Conservation (phyloP, 2,113 vertebrate genomes). For the Pituophis catenifer region DNA sequence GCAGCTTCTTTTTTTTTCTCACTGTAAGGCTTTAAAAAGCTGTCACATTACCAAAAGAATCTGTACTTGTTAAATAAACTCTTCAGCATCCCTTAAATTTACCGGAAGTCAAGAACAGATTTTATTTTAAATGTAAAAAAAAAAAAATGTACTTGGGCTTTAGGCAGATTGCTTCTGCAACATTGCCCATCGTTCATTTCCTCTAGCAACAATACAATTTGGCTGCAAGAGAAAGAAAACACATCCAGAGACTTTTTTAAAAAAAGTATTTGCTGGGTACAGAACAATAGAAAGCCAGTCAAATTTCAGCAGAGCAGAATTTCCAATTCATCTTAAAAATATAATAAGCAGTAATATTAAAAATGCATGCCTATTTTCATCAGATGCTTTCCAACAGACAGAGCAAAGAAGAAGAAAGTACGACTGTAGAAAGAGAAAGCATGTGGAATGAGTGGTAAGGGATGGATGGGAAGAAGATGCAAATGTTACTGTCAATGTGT, state of each 20-base stretch:
- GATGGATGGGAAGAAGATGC: not conserved
- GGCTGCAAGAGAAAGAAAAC: not conserved
- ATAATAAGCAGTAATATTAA: not conserved
- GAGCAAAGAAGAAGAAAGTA: not conserved
- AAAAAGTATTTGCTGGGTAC: not conserved
- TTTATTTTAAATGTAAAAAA: not conserved
- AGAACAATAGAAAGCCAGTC: not conserved
- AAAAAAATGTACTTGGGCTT: not conserved
- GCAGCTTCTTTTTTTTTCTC: not conserved
- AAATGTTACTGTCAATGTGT: too few relatives aligned
- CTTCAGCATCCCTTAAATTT: not conserved
- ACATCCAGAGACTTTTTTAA: not conserved
- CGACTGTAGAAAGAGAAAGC: not conserved
- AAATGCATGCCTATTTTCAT: not conserved
- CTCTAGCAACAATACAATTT: not conserved
- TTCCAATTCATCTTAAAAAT: not conserved
- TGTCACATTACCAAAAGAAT: not conserved
- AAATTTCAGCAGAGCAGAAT: not conserved
- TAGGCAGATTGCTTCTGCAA: not conserved
- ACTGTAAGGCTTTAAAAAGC: not conserved
- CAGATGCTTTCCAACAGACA: not conserved
- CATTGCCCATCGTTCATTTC: not conserved
- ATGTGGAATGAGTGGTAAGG: not conserved
- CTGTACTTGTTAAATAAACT: not conserved
- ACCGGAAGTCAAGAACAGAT: not conserved